Conservation (phyloP, 2,797 vertebrate species). For the Leuciscus waleckii region DNA sequence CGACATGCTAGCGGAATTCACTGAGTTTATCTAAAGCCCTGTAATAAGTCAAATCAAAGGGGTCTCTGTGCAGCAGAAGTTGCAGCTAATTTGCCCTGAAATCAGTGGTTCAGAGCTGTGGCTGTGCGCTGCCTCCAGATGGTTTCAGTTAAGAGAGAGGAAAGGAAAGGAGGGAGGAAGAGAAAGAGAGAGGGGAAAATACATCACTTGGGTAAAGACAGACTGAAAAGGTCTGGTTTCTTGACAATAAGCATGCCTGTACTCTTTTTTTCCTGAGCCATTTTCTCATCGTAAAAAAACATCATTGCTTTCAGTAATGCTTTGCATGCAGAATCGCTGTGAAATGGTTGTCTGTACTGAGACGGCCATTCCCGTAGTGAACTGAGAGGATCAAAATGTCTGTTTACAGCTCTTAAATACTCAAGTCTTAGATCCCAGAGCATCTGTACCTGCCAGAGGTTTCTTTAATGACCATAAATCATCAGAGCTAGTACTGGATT, state of each 20-base stretch:
- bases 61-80: conserved; percentile 72
- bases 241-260: conserved; percentile 63
- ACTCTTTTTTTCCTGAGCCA: conserved; percentile 50
- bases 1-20: conserved; percentile 74
- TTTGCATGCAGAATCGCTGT: conserved; percentile 38
- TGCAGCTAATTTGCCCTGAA: conserved; percentile 84
- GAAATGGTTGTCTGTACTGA: conserved; percentile 28
- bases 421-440: neutral
- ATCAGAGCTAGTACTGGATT: neutral
- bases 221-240: conserved; percentile 67
- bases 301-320: conserved; percentile 48
- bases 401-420: conserved; percentile 20
- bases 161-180: conserved; percentile 51
- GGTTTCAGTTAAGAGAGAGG: conserved; percentile 76
- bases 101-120: conserved; percentile 77
- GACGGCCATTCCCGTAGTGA: neutral
- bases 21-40: conserved; percentile 72
- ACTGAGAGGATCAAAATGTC: conserved; percentile 40
- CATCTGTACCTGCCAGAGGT: conserved; percentile 11
- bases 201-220: conserved; percentile 67
- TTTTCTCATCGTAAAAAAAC: conserved; percentile 44
- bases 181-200: conserved; percentile 53
- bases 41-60: conserved; percentile 79
- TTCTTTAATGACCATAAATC: conserved; percentile 24
- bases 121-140: conserved; percentile 80